A percentile compares a stretch with the other conserved stretches of the same genome.
Conservation (phyloP, 2,888 invertebrate species). For the Cactoblastis cactorum region DNA sequence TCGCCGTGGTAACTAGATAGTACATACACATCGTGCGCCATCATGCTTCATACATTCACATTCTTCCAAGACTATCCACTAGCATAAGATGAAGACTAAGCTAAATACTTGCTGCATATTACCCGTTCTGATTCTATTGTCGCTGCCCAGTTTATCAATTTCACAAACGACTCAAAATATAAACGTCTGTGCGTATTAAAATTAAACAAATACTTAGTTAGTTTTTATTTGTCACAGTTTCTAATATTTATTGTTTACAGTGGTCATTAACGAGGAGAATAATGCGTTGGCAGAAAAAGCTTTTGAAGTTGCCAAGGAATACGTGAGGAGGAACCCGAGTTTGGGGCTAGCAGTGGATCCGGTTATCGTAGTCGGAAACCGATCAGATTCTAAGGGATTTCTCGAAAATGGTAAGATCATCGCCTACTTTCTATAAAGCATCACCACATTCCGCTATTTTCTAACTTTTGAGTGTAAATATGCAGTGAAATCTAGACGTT, state of each 20-base stretch:
- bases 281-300: constrained; percentile 85
- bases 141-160: constrained; percentile 31
- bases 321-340: constrained; percentile 83
- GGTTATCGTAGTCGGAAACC: constrained; percentile 82
- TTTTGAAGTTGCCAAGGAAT: constrained; percentile 84
- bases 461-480: no score
- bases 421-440: no score
- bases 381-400: constrained; percentile 84
- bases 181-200: constrained; percentile 82
- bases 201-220: not conserved
- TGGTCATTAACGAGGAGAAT: constrained; percentile 86
- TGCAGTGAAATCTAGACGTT: no score
- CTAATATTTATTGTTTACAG: constrained; percentile 53
- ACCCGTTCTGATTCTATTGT: constrained; percentile 32
- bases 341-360: constrained; percentile 82
- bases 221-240: not conserved
- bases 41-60: constrained; percentile 15
- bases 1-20: constrained; percentile 62
- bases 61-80: constrained; percentile 15
- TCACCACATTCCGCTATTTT: no score
- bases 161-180: constrained; percentile 85
- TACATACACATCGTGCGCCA: constrained; percentile 52
- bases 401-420: constrained; percentile 84
- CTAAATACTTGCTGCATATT: constrained; percentile 28
- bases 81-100: constrained; percentile 8